Evolutionary conservation across 2,113 vertebrate genomes (phyloP), one percentile per base, ranked within the genome.

Genomic region (Thunnus maccoyii): DNA sequence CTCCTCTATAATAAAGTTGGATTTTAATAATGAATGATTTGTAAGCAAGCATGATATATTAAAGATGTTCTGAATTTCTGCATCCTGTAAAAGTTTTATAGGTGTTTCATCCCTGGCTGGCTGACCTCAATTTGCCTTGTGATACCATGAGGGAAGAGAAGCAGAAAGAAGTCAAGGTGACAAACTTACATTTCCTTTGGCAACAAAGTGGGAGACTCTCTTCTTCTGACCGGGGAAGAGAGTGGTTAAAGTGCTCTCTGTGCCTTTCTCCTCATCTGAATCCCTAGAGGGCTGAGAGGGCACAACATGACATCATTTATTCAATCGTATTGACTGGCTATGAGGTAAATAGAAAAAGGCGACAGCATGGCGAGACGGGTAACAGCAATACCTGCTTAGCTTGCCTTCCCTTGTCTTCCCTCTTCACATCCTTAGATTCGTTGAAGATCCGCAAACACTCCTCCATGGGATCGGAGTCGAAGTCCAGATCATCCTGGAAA

Each of bases 401-500:
- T 92, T 97, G 95, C 56, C 98, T 96, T 62, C 98, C 98, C 78
- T 97, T 98, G 94, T 99, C 97, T 89, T 99, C 97, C 0, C 85
- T 97, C 94, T 99, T 99, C 80, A 99, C 96, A 3, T 97, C 96
- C 5, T 95, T 97, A 18, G 98, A 98, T 82, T 99, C 98, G 1
- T 99, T 98, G 88, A 99, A 99, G 77, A 99, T 99, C 80, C 98
- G 86, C 46, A 99, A 94, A 76, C 98, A 99, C 89, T 99, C 98
- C 84, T 99, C 98, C 97, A 99, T 97, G 0, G 98, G 97, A 80
- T 99, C 98, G 0, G 95, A 95, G 77, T 99, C 98, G 0, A 96
- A 97, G 84, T 99, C 98, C 47, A 97, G 67, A 41, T 99, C 96
- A 20, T 99, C 96, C 88, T 97, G 96, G 41, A 98, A 92, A 66